Base-by-base conservation (phyloP, 1,140 invertebrate species). In the Zaprionus ornatus region DNA sequence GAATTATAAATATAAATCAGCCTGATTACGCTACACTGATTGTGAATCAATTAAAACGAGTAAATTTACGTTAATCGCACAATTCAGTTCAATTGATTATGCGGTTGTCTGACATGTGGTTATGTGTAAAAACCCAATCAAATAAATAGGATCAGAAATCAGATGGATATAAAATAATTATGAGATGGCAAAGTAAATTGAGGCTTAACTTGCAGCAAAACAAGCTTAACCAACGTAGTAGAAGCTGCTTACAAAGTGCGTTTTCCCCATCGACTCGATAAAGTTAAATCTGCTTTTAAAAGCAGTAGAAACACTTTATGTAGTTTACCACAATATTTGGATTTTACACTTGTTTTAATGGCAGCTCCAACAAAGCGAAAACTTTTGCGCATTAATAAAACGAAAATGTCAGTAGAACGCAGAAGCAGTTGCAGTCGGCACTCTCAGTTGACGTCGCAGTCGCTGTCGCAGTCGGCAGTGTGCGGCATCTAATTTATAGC, bases 401-500 rank as follows among this genome's bases (percentile, higher is more conserved):
- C 54, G 55, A 60, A 45, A 79, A 62, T 62, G 48, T 56, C 42
- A 67, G 45, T 27, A n/a, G 59, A 50, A 35, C 19, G n/a, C 21
- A 40, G 54, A 45, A 48, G 40, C 40, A 45, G 40, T 17, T 42
- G 40, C 15, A 42, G 40, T 42, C 40, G 15, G 40, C 40, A 45
- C 6, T 17, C 37, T 7, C n/a, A 45, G 40, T 45, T n/a, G 37
- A n/a, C 15, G 37, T 40, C 37, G 37, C n/a, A 15, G 37, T 7
- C 37, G 37, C 37, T n/a, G 37, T 40, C 37, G 37, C 15, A n/a
- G 37, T 27, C 27, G 21, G 17, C 4, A 19, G n/a, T 56, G 61
- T 63, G 69, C 77, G 75, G 61, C 76, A 87, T 86, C 82, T 86
- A 86, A 87, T 87, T 86, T 80, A 83, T 87, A 63, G 77, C 77